Conservation (phyloP, 1,140 invertebrate species). For the Trialeurodes vaporariorum region DNA sequence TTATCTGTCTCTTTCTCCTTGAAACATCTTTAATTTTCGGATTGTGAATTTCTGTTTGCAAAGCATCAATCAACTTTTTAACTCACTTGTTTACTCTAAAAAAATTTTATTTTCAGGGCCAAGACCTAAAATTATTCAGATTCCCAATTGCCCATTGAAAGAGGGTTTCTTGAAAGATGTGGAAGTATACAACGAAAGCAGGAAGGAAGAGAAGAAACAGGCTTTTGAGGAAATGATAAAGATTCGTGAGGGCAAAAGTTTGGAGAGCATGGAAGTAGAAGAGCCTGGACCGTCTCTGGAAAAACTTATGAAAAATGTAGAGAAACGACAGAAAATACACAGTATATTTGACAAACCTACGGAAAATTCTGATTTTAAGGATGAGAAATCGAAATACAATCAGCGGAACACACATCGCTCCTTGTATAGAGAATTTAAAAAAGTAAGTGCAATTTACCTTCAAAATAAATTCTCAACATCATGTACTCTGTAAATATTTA, state of each 20-base stretch:
- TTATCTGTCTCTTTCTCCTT: too few relatives aligned
- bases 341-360: neutral
- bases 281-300: neutral
- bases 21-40: too few relatives aligned
- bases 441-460: too few relatives aligned
- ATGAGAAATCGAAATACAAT: neutral
- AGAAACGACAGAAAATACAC: neutral
- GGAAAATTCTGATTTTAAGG: neutral
- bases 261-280: neutral
- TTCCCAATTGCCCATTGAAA: neutral
- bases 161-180: neutral
- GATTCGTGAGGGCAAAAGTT: neutral
- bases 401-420: neutral
- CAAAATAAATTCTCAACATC: too few relatives aligned
- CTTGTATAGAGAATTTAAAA: neutral
- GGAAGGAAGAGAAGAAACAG: neutral
- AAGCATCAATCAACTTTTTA: too few relatives aligned
- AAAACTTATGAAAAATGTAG: neutral
- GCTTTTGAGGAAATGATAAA: neutral
- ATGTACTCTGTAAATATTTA: too few relatives aligned
- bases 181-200: neutral
- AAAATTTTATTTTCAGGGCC: constrained; percentile 2
- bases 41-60: too few relatives aligned
- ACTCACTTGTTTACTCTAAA: too few relatives aligned
- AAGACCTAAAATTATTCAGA: neutral